phyloP scores from a whole-genome alignment of 2,888 invertebrate genomes.

The Luperina nickerlii region DNA sequence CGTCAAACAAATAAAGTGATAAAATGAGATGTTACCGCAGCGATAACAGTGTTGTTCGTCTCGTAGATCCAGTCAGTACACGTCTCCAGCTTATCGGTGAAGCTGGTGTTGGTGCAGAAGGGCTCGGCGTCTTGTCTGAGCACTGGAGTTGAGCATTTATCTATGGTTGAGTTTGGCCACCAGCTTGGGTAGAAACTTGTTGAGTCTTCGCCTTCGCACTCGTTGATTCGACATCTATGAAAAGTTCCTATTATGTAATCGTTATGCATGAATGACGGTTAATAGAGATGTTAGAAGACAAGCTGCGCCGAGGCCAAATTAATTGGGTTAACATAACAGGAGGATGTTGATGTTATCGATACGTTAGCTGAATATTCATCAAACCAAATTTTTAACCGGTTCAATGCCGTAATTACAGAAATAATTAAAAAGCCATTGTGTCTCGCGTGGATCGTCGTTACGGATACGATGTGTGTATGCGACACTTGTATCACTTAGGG shows the following conservation, averaged over 20 bases:
- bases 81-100: conserved; percentile 65
- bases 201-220: conserved; percentile 74
- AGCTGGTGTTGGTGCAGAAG: conserved; percentile 73
- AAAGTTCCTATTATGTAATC: neutral
- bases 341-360: neutral
- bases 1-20: conserved; percentile 12
- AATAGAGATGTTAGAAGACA: neutral
- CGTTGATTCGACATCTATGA: conserved; percentile 78
- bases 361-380: neutral
- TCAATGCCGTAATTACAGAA: neutral
- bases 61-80: conserved; percentile 83
- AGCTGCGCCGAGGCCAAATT: neutral
- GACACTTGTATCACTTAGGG: neutral
- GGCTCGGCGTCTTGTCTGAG: conserved; percentile 32
- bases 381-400: neutral
- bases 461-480: neutral
- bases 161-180: conserved; percentile 79
- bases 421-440: no score
- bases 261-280: neutral
- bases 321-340: neutral
- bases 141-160: conserved; percentile 76
- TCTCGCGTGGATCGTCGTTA: no score
- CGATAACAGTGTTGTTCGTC: conserved; percentile 78
- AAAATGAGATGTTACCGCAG: conserved; percentile 72
- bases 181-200: conserved; percentile 69